Conservation (phyloP, 2,888 invertebrate genomes). For the Agrochola circellaris region DNA sequence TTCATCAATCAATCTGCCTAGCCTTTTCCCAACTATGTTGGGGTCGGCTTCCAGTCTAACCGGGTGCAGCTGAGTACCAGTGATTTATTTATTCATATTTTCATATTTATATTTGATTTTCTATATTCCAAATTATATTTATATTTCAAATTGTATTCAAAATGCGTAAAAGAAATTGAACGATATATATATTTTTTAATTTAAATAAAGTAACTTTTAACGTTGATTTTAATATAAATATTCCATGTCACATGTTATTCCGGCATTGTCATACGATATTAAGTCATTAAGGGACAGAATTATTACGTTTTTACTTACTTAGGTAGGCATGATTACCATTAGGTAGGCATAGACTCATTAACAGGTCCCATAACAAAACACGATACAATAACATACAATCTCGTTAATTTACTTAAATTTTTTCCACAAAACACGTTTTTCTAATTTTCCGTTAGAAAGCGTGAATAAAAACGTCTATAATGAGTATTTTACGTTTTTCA, state of each 20-base stretch:
- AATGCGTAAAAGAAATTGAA: not conserved
- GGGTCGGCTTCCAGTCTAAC: no score
- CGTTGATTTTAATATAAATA: not conserved
- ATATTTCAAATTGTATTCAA: not conserved
- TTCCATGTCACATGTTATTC: not conserved
- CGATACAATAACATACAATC: not conserved
- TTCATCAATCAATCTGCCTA: no score
- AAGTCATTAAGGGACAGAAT: not conserved
- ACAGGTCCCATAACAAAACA: not conserved
- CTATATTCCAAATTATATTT: no score
- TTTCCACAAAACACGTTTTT: not conserved
- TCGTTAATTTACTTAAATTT: conserved; percentile 20
- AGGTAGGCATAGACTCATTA: not conserved
- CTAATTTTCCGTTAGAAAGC: conserved; percentile 8
- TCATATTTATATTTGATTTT: no score
- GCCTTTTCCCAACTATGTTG: no score
- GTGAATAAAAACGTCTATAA: conserved; percentile 25
- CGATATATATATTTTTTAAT: no score
- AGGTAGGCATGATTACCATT: not conserved
- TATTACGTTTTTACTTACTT: no score
- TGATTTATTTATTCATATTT: no score
- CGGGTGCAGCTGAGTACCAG: no score
- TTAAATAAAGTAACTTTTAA: not conserved
- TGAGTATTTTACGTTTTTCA: conserved; percentile 39
- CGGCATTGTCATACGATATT: not conserved